Evolutionary conservation across 2,797 vertebrate species (phyloP).

Genomic region (Garrulus glandarius): DNA sequence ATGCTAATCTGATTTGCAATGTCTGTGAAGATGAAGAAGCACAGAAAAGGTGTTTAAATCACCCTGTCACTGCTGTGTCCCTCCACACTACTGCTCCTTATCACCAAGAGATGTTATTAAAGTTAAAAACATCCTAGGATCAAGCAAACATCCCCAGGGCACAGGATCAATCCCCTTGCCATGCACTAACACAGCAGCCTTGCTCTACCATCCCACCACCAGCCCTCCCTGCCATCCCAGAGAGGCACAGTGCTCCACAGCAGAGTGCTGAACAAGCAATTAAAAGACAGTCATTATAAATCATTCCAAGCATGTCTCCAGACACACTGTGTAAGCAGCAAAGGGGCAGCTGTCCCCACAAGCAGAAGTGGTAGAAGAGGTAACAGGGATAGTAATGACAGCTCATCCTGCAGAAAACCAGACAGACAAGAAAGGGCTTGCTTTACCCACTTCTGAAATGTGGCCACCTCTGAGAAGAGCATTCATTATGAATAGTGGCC

Average conservation of each 20-base stretch:
- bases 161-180: not conserved
- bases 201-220: not conserved
- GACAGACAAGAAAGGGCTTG: not conserved
- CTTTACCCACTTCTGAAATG: not conserved
- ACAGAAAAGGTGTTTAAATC: conserved; percentile 69
- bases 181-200: not conserved
- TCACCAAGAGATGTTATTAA: conserved; percentile 61
- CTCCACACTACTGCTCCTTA: conserved; percentile 52
- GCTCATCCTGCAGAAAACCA: not conserved
- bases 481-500: not conserved
- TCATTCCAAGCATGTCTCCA: not conserved
- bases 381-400: not conserved
- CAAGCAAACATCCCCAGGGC: conserved; percentile 16
- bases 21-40: conserved; percentile 65
- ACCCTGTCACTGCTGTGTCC: conserved; percentile 58
- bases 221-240: not conserved
- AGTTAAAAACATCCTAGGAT: conserved; percentile 63
- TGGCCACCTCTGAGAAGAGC: not conserved
- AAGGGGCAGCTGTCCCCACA: not conserved
- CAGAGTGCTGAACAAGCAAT: conserved; percentile 22
- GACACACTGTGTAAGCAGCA: not conserved
- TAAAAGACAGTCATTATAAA: conserved; percentile 1
- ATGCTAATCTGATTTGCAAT: conserved; percentile 66
- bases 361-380: not conserved
- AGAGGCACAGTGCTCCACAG: not conserved